Conservation (phyloP, 2,888 invertebrate genomes). For the Apamea sordens region DNA sequence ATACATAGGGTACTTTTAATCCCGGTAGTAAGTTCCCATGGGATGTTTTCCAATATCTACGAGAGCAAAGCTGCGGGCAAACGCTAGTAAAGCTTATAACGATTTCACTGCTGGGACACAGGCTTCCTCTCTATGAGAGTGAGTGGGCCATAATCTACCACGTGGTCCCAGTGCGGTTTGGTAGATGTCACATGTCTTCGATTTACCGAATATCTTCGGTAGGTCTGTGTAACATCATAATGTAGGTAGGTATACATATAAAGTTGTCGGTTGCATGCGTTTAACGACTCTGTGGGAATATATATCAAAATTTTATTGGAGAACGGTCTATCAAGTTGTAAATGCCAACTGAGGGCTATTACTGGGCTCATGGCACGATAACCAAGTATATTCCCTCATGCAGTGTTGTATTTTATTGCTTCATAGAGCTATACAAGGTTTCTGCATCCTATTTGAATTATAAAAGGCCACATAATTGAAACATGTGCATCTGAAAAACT, state of each 20-base stretch:
- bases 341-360: conserved; percentile 33
- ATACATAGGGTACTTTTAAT: too few species aligned
- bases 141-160: too few species aligned
- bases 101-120: too few species aligned
- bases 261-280: conserved; percentile 23
- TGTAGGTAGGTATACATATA: too few species aligned
- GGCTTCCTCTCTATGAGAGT: too few species aligned
- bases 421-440: background rate
- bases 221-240: background rate
- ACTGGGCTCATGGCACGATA: conserved; percentile 16
- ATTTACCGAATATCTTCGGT: background rate
- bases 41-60: too few species aligned
- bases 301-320: conserved; percentile 36
- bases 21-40: too few species aligned
- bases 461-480: background rate
- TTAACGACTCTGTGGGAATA: conserved; percentile 31
- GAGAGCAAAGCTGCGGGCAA: too few species aligned
- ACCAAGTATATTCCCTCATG: conserved; percentile 15
- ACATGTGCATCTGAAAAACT: background rate
- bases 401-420: conserved; percentile 34
- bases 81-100: too few species aligned
- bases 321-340: conserved; percentile 33
- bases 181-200: background rate
- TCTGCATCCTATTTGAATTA: background rate
- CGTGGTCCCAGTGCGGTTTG: background rate